Evolutionary conservation across 1,140 invertebrate genomes (phyloP), one percentile per base, ranked within the genome.

Genomic region (Sweltsa coloradensis): DNA sequence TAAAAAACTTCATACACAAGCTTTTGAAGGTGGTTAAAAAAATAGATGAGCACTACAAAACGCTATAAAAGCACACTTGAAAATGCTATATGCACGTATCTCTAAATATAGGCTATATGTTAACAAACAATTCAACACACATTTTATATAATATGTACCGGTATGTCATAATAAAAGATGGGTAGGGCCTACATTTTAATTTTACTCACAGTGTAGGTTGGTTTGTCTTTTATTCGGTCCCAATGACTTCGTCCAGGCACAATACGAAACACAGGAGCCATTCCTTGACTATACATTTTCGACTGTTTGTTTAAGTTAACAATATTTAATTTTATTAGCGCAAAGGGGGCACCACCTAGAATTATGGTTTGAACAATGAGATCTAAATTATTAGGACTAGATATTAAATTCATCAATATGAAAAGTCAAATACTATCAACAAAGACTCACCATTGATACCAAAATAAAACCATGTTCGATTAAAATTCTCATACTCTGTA

Each of bases 381-480:
- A n/a, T n/a, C n/a, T n/a, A n/a, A n/a, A n/a, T n/a, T n/a, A n/a
- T n/a, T n/a, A n/a, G n/a, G n/a, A n/a, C n/a, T n/a, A 44, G 22
- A 31, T 24, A 22, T 5, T 14, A 14, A 42, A 5, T 18, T 5
- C 29, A 45, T 19, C 29, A 24, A 2, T 29, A 7, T 24, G 19
- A 26, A 48, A 25, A 48, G 25, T 5, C 29, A 22, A 13, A 27
- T 19, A 7, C 13, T 40, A 22, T 14, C 39, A 13, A 19, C 6
- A 40, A 22, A 22, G 16, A 14, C 22, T 39, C 24, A 68, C 67
- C 72, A 64, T 73, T 74, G 25, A 95, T 67, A n/a, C 86, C 86
- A 75, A 95, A 95, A 60, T 90, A 83, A 69, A 95, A 95, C 91
- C 91, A 95, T 2, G 89, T 90, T 51, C 88, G 74, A 60, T 92